phyloP scores from a whole-genome alignment of 1,140 invertebrate species.

The Plectrocnemia conspersa region DNA sequence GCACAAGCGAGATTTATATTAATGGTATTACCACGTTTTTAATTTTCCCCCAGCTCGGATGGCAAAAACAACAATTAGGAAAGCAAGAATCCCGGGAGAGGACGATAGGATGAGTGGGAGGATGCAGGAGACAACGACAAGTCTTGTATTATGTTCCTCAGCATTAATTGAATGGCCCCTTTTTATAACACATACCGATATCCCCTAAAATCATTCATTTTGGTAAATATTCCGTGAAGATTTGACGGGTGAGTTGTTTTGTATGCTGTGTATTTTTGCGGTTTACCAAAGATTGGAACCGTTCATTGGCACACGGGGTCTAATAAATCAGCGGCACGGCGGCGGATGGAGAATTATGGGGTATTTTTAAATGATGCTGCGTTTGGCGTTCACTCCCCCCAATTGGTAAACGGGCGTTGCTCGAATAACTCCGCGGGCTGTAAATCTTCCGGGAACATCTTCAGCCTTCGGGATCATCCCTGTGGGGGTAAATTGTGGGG shows the following conservation, averaged over 20 bases:
- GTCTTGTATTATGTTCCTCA: neutral
- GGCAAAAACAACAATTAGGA: slow-evolving; percentile 9
- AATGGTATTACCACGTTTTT: slow-evolving; percentile 1
- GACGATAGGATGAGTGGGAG: neutral
- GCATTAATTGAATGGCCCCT: slow-evolving; percentile 6
- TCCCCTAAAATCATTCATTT: too few relatives aligned
- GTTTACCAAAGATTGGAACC: too few relatives aligned
- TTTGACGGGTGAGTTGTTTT: too few relatives aligned
- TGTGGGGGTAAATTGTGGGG: slow-evolving; percentile 8
- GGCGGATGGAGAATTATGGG: slow-evolving; percentile 34
- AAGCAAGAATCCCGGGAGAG: neutral
- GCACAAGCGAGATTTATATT: too few relatives aligned
- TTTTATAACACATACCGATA: too few relatives aligned
- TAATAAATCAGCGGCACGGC: slow-evolving; percentile 31
- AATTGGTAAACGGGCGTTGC: slow-evolving; percentile 26
- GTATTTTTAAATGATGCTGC: slow-evolving; percentile 30
- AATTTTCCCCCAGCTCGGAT: slow-evolving; percentile 2
- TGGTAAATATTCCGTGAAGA: too few relatives aligned
- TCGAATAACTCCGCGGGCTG: slow-evolving; percentile 17
- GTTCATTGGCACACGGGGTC: too few relatives aligned
- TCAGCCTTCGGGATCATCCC: slow-evolving; percentile 20
- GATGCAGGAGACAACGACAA: neutral
- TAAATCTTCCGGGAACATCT: slow-evolving; percentile 31
- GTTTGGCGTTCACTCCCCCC: slow-evolving; percentile 29
- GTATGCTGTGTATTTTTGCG: too few relatives aligned